phyloP scores from a whole-genome alignment of 2,113 vertebrate genomes.

The Ceyx melanurus region DNA sequence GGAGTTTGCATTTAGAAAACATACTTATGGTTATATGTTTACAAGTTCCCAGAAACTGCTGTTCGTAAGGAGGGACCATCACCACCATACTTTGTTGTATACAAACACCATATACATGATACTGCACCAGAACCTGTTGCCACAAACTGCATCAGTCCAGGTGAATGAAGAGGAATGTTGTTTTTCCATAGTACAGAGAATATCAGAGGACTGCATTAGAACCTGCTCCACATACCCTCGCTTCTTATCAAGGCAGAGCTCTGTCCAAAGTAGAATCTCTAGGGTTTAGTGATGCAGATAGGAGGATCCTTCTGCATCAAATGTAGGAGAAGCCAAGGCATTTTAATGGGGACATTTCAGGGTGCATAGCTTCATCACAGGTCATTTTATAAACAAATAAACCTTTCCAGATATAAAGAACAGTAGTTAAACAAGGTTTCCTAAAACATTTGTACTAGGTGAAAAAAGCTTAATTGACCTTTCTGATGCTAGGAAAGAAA shows the following conservation, averaged over 20 bases:
- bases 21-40: not conserved
- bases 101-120: accelerated
- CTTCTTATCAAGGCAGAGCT: not conserved
- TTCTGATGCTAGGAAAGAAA: not conserved
- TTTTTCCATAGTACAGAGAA: not conserved
- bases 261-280: not conserved
- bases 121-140: not conserved
- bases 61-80: not conserved
- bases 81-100: not conserved
- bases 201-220: not conserved
- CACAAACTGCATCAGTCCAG: accelerated
- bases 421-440: not conserved
- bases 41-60: not conserved
- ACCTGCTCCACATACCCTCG: not conserved
- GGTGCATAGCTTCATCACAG: not conserved
- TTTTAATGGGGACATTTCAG: not conserved
- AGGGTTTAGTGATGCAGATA: not conserved
- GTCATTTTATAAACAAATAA: not conserved
- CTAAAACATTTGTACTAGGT: not conserved
- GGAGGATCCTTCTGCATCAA: not conserved
- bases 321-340: not conserved
- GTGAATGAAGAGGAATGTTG: not conserved
- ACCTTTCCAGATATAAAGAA: not conserved
- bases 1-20: not conserved
- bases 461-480: not conserved